Base-by-base conservation (phyloP, 1,140 invertebrate species). In the Neotoxoptera formosana region DNA sequence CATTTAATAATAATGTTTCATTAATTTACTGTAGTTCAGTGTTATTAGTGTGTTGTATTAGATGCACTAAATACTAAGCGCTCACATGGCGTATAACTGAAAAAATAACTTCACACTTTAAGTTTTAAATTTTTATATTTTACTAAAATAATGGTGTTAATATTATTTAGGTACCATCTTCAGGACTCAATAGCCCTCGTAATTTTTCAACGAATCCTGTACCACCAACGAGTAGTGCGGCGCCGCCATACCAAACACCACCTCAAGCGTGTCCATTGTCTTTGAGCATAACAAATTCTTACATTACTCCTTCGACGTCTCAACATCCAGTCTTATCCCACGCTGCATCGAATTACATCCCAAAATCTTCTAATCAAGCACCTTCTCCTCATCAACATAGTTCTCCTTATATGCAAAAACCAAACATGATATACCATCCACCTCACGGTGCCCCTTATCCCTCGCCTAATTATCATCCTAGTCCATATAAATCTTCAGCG, bases 271-370 rank as follows among this genome's bases (percentile, higher is more conserved):
- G 87, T 81, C 53, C 93, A 56, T 47, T 90, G 60, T 81, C 93
- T 45, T 60, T 93, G 60, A 93, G 93, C 87, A 90, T 93, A 30
- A 89, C 93, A n/a, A 93, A 90, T 56, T 90, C 93, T 47, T 93
- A 93, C n/a, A 89, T 93, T 45, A 90, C 87, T 34, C 88, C 93
- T 30, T 56, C 88, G 3, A 90, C 87, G 9, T 83, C 93, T 23
- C 93, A 83, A 30, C 60, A 67, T 45, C 93, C 93, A 21, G 60
- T 83, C 4, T 51, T 93, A 25, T 90, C 93, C 9, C 93, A 90
- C 48, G 89, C 93, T 23, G 87, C 67, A 21, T 90, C 86, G 30
- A 93, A 88, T 56, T 89, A 93, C 36, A 88, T 89, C 23, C 93
- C 93, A n/a, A 88, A 93, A 48, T 89, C 93, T 20, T 30, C 67